Evolutionary conservation across 2,113 vertebrate species (phyloP).

Genomic region (Sus scrofa): T2T-Sscrofa CM000816.6:52130501-52131000

Average conservation of each 20-base stretch:
- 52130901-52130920: slow-evolving; percentile 86
- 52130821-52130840: slow-evolving; percentile 92
- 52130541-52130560: not conserved
- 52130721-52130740: slow-evolving; percentile 96
- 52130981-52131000: slow-evolving; percentile 90
- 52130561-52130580: not conserved
- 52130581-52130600: not conserved
- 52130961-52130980: slow-evolving; percentile 93
- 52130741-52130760: slow-evolving; percentile 95
- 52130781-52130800: slow-evolving; percentile 95
- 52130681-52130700: slow-evolving; percentile 94
- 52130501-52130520: not conserved
- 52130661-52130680: slow-evolving; percentile 97
- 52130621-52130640: not conserved
- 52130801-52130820: slow-evolving; percentile 94
- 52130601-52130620: too few species aligned
- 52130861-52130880: slow-evolving; percentile 91
- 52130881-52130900: slow-evolving; percentile 93
- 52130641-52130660: not conserved
- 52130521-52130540: slow-evolving; percentile 5
- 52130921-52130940: slow-evolving; percentile 89
- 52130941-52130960: slow-evolving; percentile 92
- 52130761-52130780: slow-evolving; percentile 95
- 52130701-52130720: slow-evolving; percentile 95
- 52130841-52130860: slow-evolving; percentile 93